A percentile compares a stretch with the other conserved stretches of the same genome.
Conservation (phyloP, 2,888 invertebrate genomes). For the Diarsia rubi region DNA sequence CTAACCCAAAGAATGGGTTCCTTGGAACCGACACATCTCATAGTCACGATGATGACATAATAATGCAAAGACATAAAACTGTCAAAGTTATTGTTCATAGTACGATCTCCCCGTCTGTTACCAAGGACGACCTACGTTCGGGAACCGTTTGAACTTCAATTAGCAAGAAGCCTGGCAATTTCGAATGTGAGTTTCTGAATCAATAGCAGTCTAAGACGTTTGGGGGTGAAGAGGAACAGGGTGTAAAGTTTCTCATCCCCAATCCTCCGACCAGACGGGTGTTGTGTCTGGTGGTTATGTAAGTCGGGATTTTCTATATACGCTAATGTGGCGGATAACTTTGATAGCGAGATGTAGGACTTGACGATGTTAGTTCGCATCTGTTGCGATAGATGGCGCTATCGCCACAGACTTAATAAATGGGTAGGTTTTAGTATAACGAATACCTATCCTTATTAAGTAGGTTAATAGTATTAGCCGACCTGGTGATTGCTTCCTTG, state of each 20-base stretch:
- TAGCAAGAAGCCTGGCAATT: conserved; percentile 31
- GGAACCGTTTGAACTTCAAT: conserved; percentile 49
- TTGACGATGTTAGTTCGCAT: no score
- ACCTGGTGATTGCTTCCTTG: neutral
- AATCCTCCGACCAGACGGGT: no score
- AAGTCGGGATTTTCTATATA: no score
- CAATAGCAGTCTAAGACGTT: conserved; percentile 1
- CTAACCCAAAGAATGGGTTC: neutral
- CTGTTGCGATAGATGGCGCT: no score
- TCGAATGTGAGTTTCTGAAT: conserved; percentile 20
- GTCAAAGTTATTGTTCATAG: conserved; percentile 42
- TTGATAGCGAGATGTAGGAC: no score
- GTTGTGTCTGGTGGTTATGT: no score
- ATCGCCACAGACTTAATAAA: neutral
- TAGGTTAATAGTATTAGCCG: neutral
- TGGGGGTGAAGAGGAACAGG: no score
- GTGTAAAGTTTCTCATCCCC: no score
- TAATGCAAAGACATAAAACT: conserved; percentile 43
- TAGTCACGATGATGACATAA: conserved; percentile 23
- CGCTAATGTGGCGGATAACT: no score
- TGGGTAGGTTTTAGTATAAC: neutral
- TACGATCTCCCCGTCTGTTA: conserved; percentile 13
- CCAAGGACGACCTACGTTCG: conserved; percentile 26
- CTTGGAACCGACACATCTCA: neutral
- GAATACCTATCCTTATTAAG: neutral